Percentiles rank a stretch among this genome's conserved stretches.
phyloP scores from a whole-genome alignment of 2,797 vertebrate genomes.

The Cryptoblepharus egeriae region DNA sequence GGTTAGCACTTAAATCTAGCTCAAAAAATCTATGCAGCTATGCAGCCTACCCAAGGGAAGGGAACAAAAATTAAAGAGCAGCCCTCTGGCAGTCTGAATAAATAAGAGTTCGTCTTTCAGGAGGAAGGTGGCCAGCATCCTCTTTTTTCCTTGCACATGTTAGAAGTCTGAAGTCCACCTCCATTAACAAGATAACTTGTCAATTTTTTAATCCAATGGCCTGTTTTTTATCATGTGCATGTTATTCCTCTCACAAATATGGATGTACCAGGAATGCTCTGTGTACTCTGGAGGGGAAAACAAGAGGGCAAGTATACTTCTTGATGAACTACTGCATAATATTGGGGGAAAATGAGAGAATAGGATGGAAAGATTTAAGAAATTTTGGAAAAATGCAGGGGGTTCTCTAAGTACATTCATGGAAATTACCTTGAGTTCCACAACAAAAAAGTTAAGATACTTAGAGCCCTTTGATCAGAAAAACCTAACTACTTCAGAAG shows the following conservation, averaged over 20 bases:
- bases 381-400: not conserved
- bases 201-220: not conserved
- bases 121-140: slow-evolving; percentile 82
- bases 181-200: not conserved
- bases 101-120: slow-evolving; percentile 75
- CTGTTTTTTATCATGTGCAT: slow-evolving; percentile 13
- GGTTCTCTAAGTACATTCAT: slow-evolving; percentile 65
- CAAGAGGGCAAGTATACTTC: too few species aligned
- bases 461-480: slow-evolving; percentile 65
- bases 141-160: slow-evolving; percentile 47
- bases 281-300: slow-evolving; percentile 1
- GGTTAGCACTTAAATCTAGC: slow-evolving; percentile 71
- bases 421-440: slow-evolving; percentile 53
- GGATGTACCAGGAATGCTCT: slow-evolving; percentile 9
- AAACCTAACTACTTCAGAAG: slow-evolving; percentile 39
- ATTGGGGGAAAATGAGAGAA: not conserved
- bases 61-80: slow-evolving; percentile 59
- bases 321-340: not conserved
- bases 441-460: slow-evolving; percentile 52
- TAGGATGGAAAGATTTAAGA: slow-evolving; percentile 4
- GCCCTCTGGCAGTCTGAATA: slow-evolving; percentile 78
- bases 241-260: not conserved
- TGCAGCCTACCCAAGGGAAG: slow-evolving; percentile 63
- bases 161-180: slow-evolving; percentile 34
- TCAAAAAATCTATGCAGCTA: slow-evolving; percentile 71